A percentile compares a stretch with the other conserved stretches of the same genome.
Evolutionary conservation across 2,797 vertebrate genomes (phyloP).

Genomic region (Esox lucius): DNA sequence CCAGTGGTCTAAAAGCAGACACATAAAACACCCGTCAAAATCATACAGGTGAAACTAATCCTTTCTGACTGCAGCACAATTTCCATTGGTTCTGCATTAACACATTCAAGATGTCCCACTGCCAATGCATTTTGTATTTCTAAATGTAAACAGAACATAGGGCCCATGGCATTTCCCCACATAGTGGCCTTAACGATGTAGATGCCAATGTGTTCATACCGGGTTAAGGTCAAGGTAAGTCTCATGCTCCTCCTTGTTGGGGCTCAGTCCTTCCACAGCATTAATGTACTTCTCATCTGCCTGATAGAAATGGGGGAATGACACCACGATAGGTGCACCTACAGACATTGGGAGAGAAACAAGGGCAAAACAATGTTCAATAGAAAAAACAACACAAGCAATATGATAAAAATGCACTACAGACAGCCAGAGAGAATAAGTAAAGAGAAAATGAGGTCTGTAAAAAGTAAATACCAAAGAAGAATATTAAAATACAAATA

Average conservation of each 20-base stretch:
- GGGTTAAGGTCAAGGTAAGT: slow-evolving; percentile 83
- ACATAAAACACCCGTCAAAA: not conserved
- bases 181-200: not conserved
- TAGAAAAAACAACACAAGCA: not conserved
- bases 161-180: not conserved
- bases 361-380: slow-evolving; percentile 5
- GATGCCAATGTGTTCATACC: slow-evolving; percentile 52
- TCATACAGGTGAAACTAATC: not conserved
- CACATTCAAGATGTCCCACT: no score
- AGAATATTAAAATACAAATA: not conserved
- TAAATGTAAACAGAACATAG: not conserved
- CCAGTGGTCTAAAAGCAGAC: slow-evolving; percentile 71
- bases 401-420: no score
- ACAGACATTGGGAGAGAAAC: not conserved
- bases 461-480: not conserved
- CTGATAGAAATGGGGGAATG: slow-evolving; percentile 85
- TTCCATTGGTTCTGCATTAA: not conserved
- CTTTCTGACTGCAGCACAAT: no score
- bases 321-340: slow-evolving; percentile 83
- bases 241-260: slow-evolving; percentile 82
- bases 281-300: slow-evolving; percentile 77
- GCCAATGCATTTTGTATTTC: no score
- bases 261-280: slow-evolving; percentile 76
- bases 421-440: not conserved
- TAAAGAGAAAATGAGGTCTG: not conserved